Evolutionary conservation across 1,140 invertebrate species (phyloP).

Genomic region (Trichoplusia ni): DNA sequence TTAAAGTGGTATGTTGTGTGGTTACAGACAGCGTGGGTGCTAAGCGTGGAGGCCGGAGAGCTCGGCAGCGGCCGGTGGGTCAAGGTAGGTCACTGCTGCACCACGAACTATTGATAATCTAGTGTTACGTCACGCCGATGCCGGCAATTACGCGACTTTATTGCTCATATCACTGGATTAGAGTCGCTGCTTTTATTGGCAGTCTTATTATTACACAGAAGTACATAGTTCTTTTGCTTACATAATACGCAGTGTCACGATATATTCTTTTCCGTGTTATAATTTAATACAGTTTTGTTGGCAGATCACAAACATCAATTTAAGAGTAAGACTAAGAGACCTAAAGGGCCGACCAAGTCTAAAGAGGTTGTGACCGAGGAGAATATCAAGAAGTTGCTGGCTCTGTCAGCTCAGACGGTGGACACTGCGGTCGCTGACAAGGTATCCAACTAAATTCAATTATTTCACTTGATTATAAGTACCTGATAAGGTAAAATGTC

Average conservation of each 20-base stretch:
- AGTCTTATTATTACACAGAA: background rate
- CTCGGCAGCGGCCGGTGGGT: slow-evolving; percentile 35
- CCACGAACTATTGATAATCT: background rate
- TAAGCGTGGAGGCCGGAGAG: slow-evolving; percentile 26
- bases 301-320: slow-evolving; percentile 4
- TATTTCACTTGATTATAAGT: too few relatives aligned
- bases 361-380: slow-evolving; percentile 59
- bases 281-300: background rate
- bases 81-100: slow-evolving; percentile 46
- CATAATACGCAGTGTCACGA: background rate
- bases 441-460: slow-evolving; percentile 44
- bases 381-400: slow-evolving; percentile 75
- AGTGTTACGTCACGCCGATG: slow-evolving; percentile 27
- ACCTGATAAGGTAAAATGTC: too few relatives aligned
- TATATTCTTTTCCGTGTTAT: background rate
- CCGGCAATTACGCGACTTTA: background rate
- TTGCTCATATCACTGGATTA: slow-evolving; percentile 5
- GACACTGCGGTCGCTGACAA: slow-evolving; percentile 55
- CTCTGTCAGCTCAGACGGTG: slow-evolving; percentile 56
- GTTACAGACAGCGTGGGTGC: slow-evolving; percentile 6
- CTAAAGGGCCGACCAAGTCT: slow-evolving; percentile 16
- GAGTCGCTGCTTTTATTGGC: background rate
- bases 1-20: background rate
- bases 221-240: background rate
- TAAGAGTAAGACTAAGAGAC: slow-evolving; percentile 15